Conservation (phyloP, 2,797 vertebrate genomes). For the Siniperca scherzeri region DNA sequence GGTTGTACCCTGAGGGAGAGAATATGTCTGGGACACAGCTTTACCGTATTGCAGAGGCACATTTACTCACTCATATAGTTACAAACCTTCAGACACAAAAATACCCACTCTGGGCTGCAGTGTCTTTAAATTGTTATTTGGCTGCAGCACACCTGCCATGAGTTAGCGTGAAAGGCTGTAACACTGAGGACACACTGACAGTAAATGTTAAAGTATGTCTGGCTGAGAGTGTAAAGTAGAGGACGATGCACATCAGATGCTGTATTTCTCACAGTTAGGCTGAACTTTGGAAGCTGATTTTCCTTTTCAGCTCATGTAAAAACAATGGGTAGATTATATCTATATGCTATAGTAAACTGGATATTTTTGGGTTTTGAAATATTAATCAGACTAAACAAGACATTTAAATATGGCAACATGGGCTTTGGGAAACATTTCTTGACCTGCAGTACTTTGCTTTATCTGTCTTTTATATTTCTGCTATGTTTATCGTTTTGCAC, state of each 20-base stretch:
- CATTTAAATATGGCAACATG: too few species aligned
- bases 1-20: constrained; percentile 12
- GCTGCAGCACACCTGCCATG: background rate
- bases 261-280: background rate
- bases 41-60: background rate
- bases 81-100: constrained; percentile 5
- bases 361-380: background rate
- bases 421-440: too few species aligned
- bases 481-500: too few species aligned
- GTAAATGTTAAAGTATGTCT: background rate
- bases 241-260: background rate
- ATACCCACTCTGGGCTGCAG: background rate
- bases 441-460: too few species aligned
- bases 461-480: too few species aligned
- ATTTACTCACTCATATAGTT: background rate
- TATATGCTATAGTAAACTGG: background rate
- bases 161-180: background rate
- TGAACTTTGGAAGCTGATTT: background rate
- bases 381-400: too few species aligned
- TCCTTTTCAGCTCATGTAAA: background rate
- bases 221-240: background rate
- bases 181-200: background rate
- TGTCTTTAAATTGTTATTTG: background rate
- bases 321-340: background rate
- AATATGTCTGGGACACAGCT: constrained; percentile 24